Evolutionary conservation across 2,888 invertebrate genomes (phyloP).

Genomic region (Trichacis sp.): DNA sequence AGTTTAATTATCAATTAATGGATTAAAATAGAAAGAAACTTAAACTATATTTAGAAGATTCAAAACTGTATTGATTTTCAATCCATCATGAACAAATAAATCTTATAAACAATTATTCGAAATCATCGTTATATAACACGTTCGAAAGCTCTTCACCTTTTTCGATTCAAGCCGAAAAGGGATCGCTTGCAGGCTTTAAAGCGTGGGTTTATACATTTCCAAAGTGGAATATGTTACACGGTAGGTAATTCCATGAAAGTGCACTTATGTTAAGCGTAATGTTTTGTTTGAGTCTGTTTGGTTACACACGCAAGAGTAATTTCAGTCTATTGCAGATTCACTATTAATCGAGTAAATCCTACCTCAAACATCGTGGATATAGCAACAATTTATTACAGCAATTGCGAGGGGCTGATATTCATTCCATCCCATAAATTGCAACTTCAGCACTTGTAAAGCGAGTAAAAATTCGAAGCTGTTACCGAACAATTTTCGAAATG

Average conservation of each 20-base stretch:
- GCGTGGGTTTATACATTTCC: background rate
- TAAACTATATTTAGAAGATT: no score
- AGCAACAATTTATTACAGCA: background rate
- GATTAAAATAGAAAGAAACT: no score
- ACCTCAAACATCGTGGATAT: background rate
- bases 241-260: background rate
- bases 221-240: background rate
- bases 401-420: background rate
- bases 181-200: background rate
- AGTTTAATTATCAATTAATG: no score
- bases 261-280: background rate
- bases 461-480: background rate
- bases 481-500: background rate
- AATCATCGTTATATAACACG: no score
- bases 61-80: no score
- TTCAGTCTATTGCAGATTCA: background rate
- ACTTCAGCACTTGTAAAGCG: background rate
- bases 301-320: background rate
- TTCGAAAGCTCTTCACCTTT: no score
- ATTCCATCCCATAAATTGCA: background rate
- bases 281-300: background rate
- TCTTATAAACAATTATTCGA: no score
- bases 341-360: background rate
- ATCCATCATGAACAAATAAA: no score
- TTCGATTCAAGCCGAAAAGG: no score